phyloP scores from a whole-genome alignment of 2,113 vertebrate genomes.

The Mungos mungo region DNA sequence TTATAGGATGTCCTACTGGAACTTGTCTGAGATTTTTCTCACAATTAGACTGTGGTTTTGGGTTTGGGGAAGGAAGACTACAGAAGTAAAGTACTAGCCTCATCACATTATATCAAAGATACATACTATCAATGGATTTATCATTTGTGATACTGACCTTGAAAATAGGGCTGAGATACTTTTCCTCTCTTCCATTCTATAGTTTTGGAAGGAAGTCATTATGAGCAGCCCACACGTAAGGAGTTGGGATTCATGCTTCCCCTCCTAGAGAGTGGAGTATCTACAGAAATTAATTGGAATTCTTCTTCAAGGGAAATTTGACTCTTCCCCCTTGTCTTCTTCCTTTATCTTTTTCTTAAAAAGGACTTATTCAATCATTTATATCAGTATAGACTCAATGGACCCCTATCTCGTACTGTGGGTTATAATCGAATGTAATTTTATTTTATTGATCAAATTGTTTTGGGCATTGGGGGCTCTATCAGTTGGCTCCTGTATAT shows the following conservation, averaged over 20 bases:
- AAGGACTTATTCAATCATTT: conserved; percentile 2
- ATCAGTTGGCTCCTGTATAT: not conserved
- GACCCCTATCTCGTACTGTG: not conserved
- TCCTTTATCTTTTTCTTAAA: not conserved
- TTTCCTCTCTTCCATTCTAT: not conserved
- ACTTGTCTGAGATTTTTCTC: not conserved
- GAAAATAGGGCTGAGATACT: not conserved
- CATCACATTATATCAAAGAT: not conserved
- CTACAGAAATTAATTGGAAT: not conserved
- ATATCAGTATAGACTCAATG: not conserved
- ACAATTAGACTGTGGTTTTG: not conserved
- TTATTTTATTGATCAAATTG: not conserved
- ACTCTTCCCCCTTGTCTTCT: not conserved
- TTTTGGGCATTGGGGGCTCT: not conserved
- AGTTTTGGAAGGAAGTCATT: not conserved
- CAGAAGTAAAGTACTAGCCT: not conserved
- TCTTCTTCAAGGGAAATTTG: not conserved
- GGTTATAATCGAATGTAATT: not conserved
- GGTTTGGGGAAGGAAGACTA: not conserved
- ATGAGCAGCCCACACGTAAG: not conserved
- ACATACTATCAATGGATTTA: not conserved
- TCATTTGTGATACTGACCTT: not conserved
- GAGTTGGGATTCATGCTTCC: not conserved
- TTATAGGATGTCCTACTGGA: not conserved
- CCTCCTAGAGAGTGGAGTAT: not conserved